Percentiles rank a stretch among this genome's conserved stretches.
phyloP scores from a whole-genome alignment of 2,888 invertebrate genomes.

The Hyposoter dolosus region DNA sequence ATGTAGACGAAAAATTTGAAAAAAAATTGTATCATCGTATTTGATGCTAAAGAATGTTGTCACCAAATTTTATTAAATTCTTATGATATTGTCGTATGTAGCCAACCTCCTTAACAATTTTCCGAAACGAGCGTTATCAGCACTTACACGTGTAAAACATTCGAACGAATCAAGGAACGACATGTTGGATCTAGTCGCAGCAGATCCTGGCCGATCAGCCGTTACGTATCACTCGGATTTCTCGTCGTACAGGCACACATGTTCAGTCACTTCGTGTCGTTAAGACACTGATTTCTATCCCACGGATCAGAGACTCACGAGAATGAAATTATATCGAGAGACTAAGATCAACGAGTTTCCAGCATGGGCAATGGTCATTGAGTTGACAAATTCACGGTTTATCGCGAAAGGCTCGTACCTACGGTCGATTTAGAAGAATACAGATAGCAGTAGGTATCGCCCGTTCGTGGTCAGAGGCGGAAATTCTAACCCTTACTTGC shows the following conservation, averaged over 20 bases:
- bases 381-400: neutral
- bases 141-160: conserved; percentile 35
- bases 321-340: neutral
- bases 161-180: conserved; percentile 1
- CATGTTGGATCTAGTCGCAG: conserved; percentile 3
- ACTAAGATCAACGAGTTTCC: neutral
- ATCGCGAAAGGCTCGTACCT: neutral
- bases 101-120: no score
- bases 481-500: neutral
- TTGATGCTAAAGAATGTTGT: no score
- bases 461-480: neutral
- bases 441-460: conserved; percentile 19
- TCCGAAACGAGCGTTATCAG: neutral
- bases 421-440: conserved; percentile 7
- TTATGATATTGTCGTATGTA: no score
- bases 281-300: conserved; percentile 18
- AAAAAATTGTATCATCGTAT: no score
- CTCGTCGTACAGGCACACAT: conserved; percentile 26
- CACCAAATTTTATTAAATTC: no score
- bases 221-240: neutral
- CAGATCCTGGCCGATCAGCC: conserved; percentile 6
- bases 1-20: no score
- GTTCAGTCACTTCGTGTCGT: neutral
- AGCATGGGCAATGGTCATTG: neutral
- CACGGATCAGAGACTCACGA: neutral